Evolutionary conservation across 2,113 vertebrate species (phyloP).

Genomic region (Pelvicachromis taeniatus): DNA sequence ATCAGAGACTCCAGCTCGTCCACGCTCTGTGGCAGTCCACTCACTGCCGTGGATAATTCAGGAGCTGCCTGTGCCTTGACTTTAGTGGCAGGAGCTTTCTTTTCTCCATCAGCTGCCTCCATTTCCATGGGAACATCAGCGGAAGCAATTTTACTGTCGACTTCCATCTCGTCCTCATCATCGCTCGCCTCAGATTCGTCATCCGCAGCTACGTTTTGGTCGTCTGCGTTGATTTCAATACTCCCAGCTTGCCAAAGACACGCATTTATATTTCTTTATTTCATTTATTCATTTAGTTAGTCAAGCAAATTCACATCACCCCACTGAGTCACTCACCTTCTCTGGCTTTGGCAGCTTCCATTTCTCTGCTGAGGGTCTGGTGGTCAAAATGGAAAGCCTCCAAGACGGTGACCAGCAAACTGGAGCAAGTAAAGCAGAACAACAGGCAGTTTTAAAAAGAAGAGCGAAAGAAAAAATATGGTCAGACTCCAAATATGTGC

Average conservation of each 20-base stretch:
- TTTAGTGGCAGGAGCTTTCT: background rate
- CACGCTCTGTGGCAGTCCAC: slow-evolving; percentile 80
- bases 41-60: slow-evolving; percentile 21
- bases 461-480: background rate
- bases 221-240: slow-evolving; percentile 2
- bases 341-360: slow-evolving; percentile 74
- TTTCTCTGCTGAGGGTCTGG: slow-evolving; percentile 83
- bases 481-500: background rate
- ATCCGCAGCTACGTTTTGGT: slow-evolving; percentile 1
- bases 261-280: background rate
- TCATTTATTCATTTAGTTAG: background rate
- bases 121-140: slow-evolving; percentile 59
- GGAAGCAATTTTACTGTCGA: background rate
- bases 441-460: background rate
- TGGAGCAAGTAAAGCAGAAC: slow-evolving; percentile 33
- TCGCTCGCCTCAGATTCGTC: slow-evolving; percentile 72
- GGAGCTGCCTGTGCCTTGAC: background rate
- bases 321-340: slow-evolving; percentile 64
- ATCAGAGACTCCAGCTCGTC: slow-evolving; percentile 83
- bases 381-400: slow-evolving; percentile 95
- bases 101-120: slow-evolving; percentile 14
- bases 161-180: slow-evolving; percentile 56
- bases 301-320: background rate
- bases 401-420: slow-evolving; percentile 86
- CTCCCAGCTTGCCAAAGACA: background rate